phyloP scores from a whole-genome alignment of 1,140 invertebrate genomes.

The Pinna nobilis region DNA sequence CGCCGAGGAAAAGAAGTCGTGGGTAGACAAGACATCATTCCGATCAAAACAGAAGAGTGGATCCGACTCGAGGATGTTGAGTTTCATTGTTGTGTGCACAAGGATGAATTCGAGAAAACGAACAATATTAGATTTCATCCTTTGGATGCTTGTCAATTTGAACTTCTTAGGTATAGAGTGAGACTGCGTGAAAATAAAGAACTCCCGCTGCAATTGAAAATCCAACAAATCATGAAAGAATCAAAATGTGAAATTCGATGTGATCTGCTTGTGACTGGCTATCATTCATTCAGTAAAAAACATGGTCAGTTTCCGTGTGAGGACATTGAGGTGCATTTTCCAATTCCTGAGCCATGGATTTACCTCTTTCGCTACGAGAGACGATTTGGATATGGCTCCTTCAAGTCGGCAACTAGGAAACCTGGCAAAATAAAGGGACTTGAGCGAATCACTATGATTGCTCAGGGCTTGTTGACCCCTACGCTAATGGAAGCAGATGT shows the following conservation, averaged over 20 bases:
- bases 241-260: conserved; percentile 90
- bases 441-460: conserved; percentile 81
- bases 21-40: conserved; percentile 98
- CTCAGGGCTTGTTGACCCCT: conserved; percentile 86
- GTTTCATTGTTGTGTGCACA: conserved; percentile 95
- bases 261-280: conserved; percentile 97
- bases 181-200: conserved; percentile 97
- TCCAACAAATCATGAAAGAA: conserved; percentile 68
- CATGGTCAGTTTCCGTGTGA: conserved; percentile 86
- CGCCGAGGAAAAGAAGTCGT: conserved; percentile 99
- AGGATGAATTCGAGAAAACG: conserved; percentile 91
- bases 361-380: conserved; percentile 99
- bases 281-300: conserved; percentile 94
- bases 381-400: conserved; percentile 98
- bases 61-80: conserved; percentile 95
- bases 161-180: conserved; percentile 95
- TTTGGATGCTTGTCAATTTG: conserved; percentile 95
- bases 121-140: conserved; percentile 97
- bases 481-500: conserved; percentile 98
- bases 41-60: conserved; percentile 99
- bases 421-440: conserved; percentile 79
- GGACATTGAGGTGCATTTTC: conserved; percentile 97
- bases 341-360: conserved; percentile 98
- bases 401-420: conserved; percentile 95
- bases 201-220: conserved; percentile 94